Evolutionary conservation across 1,140 invertebrate species (phyloP).

Genomic region (Macrosteles quadrilineatus): DNA sequence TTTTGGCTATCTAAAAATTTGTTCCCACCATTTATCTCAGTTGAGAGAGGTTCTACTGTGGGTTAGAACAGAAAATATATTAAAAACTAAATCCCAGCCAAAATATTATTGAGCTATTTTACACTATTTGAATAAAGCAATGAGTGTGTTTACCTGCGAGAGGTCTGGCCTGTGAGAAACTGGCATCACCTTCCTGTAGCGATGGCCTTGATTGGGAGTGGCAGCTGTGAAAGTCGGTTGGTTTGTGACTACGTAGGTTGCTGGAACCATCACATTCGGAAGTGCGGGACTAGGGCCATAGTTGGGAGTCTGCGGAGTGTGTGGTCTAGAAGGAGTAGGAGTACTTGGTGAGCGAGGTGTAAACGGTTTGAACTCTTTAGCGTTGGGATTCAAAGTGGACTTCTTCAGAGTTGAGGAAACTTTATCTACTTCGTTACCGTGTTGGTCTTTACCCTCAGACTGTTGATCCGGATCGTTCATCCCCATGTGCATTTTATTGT

Average conservation of each 20-base stretch:
- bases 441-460: neutral
- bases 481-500: conserved; percentile 34
- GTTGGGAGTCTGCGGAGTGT: conserved; percentile 82
- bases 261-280: conserved; percentile 53
- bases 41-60: too few species aligned
- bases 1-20: too few species aligned
- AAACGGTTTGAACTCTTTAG: conserved; percentile 88
- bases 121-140: too few species aligned
- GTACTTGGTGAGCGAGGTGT: conserved; percentile 71
- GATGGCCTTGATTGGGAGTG: conserved; percentile 53
- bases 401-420: conserved; percentile 66
- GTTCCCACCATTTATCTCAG: too few species aligned
- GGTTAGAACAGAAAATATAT: too few species aligned
- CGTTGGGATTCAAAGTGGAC: conserved; percentile 83
- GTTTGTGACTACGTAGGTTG: conserved; percentile 48
- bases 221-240: conserved; percentile 48
- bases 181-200: conserved; percentile 57
- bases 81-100: too few species aligned
- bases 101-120: too few species aligned
- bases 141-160: conserved; percentile 50
- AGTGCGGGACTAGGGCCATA: conserved; percentile 46
- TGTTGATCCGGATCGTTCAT: conserved; percentile 13
- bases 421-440: conserved; percentile 55
- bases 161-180: conserved; percentile 59
- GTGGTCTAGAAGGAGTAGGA: conserved; percentile 69